Base-by-base conservation (phyloP, 2,113 vertebrate genomes). In the Numida meleagris region DNA sequence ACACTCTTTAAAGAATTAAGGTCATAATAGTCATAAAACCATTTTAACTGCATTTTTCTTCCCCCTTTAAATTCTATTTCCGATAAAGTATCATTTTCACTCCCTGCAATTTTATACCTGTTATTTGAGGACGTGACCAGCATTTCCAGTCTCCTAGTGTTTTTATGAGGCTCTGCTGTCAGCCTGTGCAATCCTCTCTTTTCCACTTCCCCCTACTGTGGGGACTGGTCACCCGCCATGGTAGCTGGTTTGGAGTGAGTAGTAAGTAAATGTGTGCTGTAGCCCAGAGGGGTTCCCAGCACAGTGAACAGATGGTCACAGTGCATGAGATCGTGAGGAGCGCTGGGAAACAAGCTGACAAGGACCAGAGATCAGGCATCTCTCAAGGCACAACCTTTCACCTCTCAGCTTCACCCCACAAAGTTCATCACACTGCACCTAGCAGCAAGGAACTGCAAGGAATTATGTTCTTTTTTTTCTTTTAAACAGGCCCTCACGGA, bases 211-310 rank as follows among this genome's bases (percentile, higher is more conserved):
- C 31, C 75, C 46, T 82, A 71, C 11, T 33, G 36, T 55, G 40
- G 24, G 53, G 71, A 61, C 42, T 31, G 83, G 53, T 92, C 78
- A 92, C 31, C 71, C 50, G 66, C 43, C 62, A 51, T 0, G 0
- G 19, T 25, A 75, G 67, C 29, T 57, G 53, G 40, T 70, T 16
- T 77, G 68, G 40, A 83, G 34, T 0, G 0, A 82, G 62, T 0
- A 45, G 23, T 33, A 82, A 36, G 24, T 6, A 43, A 67, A 48
- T 2, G 27, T 5, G 58, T 73, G 31, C 2, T 62, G 68, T 23
- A 66, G 2, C 55, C 45, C 67, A 73, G 85, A 1, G 1, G 62
- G 67, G 63, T 3, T 89, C 55, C 62, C 86, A 66, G 75, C n/a
- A 46, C 82, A 25, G 75, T 55, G 57, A 29, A 65, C 79, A 88